Conservation (phyloP, 2,113 vertebrate species). For the Balaeniceps rex region DNA sequence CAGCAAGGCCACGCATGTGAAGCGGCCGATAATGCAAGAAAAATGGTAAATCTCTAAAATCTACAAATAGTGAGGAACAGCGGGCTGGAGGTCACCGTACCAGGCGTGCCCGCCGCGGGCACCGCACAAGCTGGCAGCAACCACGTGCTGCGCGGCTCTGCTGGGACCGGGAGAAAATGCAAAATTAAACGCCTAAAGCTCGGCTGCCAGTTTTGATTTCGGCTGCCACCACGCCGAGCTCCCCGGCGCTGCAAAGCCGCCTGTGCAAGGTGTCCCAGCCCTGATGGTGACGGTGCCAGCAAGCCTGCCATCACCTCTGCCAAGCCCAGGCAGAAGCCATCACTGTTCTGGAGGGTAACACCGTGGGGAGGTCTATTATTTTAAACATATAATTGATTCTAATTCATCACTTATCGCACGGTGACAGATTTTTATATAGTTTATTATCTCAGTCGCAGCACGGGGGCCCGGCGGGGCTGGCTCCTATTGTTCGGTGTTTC, state of each 20-base stretch:
- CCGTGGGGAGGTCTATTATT: conserved; percentile 70
- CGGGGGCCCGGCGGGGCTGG: conserved; percentile 27
- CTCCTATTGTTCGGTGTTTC: conserved; percentile 60
- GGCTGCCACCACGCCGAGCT: background rate
- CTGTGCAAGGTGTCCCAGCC: background rate
- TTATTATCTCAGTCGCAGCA: conserved; percentile 73
- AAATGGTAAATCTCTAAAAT: background rate
- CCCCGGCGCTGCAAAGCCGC: background rate
- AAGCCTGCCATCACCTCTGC: background rate
- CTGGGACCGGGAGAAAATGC: background rate
- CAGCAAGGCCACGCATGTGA: rapidly evolving
- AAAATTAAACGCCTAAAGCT: background rate
- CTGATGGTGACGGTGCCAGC: background rate
- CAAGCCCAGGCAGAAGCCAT: conserved; percentile 39
- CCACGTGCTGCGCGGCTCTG: rapidly evolving
- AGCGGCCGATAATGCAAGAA: rapidly evolving
- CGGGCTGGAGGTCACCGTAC: background rate
- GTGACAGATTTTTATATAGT: conserved; percentile 77
- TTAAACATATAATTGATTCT: conserved; percentile 81
- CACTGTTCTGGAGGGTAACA: conserved; percentile 15
- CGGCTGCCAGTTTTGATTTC: background rate
- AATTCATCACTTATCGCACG: conserved; percentile 77
- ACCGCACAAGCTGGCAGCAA: background rate
- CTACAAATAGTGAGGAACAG: background rate
- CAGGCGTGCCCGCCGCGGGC: rapidly evolving